These are phyloP conservation scores for Entomobrya multifasciata DNA, from an alignment of 2,888 invertebrate genomes.

Conservation along the genomic window DNA sequence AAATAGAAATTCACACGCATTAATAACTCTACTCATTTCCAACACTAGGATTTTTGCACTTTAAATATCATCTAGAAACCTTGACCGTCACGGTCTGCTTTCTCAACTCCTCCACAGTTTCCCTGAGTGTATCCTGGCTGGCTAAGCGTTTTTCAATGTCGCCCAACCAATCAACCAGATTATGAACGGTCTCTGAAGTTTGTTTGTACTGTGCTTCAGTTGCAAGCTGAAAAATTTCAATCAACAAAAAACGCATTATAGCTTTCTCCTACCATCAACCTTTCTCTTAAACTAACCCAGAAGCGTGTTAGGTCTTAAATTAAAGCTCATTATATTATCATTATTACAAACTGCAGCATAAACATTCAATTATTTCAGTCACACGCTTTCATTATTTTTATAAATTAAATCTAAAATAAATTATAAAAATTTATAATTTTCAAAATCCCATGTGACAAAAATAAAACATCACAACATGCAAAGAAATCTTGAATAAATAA, in stretches of 20 bases:
- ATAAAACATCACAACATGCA: constrained; percentile 46
- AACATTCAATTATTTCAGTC: constrained; percentile 49
- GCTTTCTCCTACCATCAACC: background rate
- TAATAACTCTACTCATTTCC: background rate
- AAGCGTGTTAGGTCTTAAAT: constrained; percentile 58
- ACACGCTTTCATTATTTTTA: constrained; percentile 36
- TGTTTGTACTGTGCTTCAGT: constrained; percentile 96
- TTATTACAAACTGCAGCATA: constrained; percentile 30
- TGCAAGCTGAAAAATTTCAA: constrained; percentile 88
- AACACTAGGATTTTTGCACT: no score
- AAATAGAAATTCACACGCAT: background rate
- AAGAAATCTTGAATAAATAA: constrained; percentile 9
- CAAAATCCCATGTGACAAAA: background rate
- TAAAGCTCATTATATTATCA: constrained; percentile 17
- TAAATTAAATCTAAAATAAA: background rate
- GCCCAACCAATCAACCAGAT: constrained; percentile 92
- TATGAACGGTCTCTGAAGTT: constrained; percentile 92
- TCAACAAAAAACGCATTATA: constrained; percentile 39
- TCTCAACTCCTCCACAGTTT: constrained; percentile 91
- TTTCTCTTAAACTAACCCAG: constrained; percentile 20
- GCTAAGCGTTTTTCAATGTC: constrained; percentile 92
- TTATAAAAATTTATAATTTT: background rate
- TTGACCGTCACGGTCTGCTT: constrained; percentile 94
- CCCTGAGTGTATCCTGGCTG: constrained; percentile 91
- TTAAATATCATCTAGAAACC: constrained; percentile 83